Conservation (phyloP, 1,140 invertebrate genomes). For the Aphaenogaster rudis region DNA sequence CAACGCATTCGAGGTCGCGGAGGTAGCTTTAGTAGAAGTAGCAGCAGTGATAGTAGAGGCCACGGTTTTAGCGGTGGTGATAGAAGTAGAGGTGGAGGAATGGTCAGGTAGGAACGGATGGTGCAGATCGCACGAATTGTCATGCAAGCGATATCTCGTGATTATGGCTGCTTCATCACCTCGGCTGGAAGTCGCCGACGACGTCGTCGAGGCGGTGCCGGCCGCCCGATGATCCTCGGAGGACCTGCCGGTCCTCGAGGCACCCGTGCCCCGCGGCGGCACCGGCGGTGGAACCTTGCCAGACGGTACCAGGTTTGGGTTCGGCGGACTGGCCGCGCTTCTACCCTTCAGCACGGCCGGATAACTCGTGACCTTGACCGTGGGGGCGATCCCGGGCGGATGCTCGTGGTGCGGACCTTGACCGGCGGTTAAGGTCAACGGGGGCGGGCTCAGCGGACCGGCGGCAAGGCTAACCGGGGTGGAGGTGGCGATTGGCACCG, state of each 20-base stretch:
- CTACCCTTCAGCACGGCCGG: constrained; percentile 92
- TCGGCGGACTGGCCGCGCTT: constrained; percentile 82
- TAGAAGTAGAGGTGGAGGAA: constrained; percentile 56
- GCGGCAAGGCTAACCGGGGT: constrained; percentile 77
- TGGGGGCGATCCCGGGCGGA: constrained; percentile 78
- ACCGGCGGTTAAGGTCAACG: constrained; percentile 85
- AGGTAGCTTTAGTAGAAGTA: constrained; percentile 14
- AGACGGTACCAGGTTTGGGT: constrained; percentile 83
- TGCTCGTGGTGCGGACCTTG: constrained; percentile 57
- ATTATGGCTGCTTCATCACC: constrained; percentile 82
- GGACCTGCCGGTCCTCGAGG: constrained; percentile 69
- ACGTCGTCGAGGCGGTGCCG: constrained; percentile 68
- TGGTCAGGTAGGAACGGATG: constrained; percentile 43
- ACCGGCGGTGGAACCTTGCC: constrained; percentile 92
- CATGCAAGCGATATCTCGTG: constrained; percentile 80
- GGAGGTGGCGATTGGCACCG: constrained; percentile 80
- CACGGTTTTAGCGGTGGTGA: constrained; percentile 34
- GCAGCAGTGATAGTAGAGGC: constrained; percentile 47
- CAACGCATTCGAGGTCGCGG: constrained; percentile 50
- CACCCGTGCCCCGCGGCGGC: constrained; percentile 90
- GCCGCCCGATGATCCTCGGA: constrained; percentile 69
- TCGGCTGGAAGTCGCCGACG: constrained; percentile 80
- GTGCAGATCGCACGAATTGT: constrained; percentile 71
- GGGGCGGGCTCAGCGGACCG: constrained; percentile 88
- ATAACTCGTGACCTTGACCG: constrained; percentile 87